These are phyloP conservation scores for Ailuropoda melanoleuca DNA, from an alignment of 2,113 vertebrate genomes.

Conservation along the genomic window DNA sequence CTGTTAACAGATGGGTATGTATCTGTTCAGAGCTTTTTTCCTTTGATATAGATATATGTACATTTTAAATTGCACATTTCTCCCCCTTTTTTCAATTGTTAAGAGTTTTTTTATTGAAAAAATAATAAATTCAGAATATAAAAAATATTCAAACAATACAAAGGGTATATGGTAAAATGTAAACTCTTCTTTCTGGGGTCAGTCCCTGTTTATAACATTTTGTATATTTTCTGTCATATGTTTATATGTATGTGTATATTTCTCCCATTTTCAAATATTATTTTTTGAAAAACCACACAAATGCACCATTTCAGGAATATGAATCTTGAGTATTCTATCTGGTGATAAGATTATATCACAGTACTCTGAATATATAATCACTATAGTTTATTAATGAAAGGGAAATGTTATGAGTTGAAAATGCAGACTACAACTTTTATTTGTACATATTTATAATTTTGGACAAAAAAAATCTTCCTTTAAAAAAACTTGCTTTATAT, in stretches of 20 bases:
- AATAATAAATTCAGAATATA: not conserved
- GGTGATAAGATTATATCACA: not conserved
- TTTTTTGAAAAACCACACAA: conserved; percentile 17
- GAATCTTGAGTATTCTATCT: not conserved
- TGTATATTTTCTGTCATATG: not conserved
- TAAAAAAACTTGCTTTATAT: not conserved
- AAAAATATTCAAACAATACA: not conserved
- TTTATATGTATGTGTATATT: not conserved
- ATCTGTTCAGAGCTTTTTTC: not conserved
- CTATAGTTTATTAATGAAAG: not conserved
- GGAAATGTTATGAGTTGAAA: not conserved
- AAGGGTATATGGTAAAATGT: not conserved
- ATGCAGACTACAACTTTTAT: not conserved
- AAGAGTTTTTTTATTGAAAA: not conserved
- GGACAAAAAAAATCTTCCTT: not conserved
- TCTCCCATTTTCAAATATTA: conserved; percentile 11
- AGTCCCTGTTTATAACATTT: not conserved
- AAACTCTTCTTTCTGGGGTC: not conserved
- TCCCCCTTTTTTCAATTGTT: not conserved
- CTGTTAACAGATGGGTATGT: not conserved
- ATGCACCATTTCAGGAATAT: not conserved
- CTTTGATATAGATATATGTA: not conserved
- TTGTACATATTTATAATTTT: not conserved
- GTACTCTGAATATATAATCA: conserved; percentile 4
- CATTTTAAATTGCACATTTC: not conserved